Evolutionary conservation across 1,140 invertebrate species (phyloP).

Genomic region (Drosophila biarmipes): DNA sequence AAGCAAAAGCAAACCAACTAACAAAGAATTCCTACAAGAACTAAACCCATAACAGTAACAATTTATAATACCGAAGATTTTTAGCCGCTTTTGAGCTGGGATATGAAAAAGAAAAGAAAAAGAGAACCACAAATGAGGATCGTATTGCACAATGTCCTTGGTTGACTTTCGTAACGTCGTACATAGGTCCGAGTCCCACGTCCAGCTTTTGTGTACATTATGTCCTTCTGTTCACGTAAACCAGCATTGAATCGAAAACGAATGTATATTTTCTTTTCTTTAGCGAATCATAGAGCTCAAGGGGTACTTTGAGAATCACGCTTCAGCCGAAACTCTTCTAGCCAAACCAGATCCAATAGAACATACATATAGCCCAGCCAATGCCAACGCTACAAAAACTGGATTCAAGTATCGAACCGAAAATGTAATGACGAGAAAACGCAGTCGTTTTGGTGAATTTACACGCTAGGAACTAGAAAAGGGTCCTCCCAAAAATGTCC

Average conservation of each 20-base stretch:
- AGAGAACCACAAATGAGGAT: background rate
- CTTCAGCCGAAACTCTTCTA: conserved; percentile 36
- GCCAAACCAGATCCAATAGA: conserved; percentile 34
- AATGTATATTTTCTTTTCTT: conserved; percentile 47
- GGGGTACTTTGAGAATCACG: conserved; percentile 45
- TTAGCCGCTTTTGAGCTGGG: conserved; percentile 46
- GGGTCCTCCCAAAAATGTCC: conserved; percentile 5
- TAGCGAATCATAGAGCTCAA: conserved; percentile 63
- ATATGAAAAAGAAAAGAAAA: conserved; percentile 1
- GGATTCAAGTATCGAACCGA: conserved; percentile 9
- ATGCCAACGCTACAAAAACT: conserved; percentile 22
- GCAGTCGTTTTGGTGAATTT: conserved; percentile 21
- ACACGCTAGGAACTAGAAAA: conserved; percentile 16
- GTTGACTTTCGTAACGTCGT: conserved; percentile 14
- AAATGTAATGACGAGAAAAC: conserved; percentile 5
- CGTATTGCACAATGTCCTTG: conserved; percentile 30
- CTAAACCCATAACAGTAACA: conserved; percentile 8
- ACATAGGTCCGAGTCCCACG: conserved; percentile 11
- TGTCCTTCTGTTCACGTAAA: conserved; percentile 4
- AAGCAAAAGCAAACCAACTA: conserved; percentile 12
- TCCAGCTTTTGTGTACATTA: conserved; percentile 14
- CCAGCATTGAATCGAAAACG: conserved; percentile 13
- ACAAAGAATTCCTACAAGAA: conserved; percentile 23
- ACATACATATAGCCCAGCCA: conserved; percentile 28
- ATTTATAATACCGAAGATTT: conserved; percentile 41